Evolutionary conservation across 2,797 vertebrate species (phyloP).

Genomic region (Onychomys arenicola): DNA sequence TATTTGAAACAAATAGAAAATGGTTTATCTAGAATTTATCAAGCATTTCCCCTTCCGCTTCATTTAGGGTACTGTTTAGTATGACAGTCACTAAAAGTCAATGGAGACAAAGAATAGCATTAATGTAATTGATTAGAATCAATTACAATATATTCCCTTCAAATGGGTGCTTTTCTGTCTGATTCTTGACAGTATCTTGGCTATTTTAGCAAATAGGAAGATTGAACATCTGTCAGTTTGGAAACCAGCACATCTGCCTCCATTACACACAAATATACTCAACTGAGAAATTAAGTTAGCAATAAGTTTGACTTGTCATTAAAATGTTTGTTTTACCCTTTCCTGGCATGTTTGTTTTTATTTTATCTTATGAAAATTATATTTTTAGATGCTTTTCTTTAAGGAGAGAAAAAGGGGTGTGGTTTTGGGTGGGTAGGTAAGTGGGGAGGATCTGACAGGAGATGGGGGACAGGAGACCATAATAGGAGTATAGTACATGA

Average conservation of each 20-base stretch:
- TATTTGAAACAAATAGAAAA: not conserved
- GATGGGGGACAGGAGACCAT: not conserved
- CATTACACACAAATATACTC: not conserved
- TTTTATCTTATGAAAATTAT: not conserved
- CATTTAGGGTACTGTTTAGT: not conserved
- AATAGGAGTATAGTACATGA: no score
- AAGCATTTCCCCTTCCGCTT: not conserved
- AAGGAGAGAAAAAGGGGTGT: not conserved
- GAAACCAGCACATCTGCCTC: not conserved
- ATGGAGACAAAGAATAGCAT: not conserved
- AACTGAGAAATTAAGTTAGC: not conserved
- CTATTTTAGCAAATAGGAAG: conserved; percentile 13
- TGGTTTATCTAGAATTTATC: not conserved
- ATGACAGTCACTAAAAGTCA: not conserved
- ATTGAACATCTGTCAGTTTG: not conserved
- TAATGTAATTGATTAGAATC: not conserved
- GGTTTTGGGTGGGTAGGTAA: not conserved
- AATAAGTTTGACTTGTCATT: not conserved
- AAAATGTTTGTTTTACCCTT: not conserved
- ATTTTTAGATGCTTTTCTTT: not conserved
- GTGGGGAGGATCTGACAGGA: not conserved
- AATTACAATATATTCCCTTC: not conserved
- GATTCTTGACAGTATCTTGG: not conserved
- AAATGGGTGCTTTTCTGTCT: not conserved
- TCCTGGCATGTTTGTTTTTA: not conserved